phyloP scores from a whole-genome alignment of 2,888 invertebrate species.

The Erynnis tages region DNA sequence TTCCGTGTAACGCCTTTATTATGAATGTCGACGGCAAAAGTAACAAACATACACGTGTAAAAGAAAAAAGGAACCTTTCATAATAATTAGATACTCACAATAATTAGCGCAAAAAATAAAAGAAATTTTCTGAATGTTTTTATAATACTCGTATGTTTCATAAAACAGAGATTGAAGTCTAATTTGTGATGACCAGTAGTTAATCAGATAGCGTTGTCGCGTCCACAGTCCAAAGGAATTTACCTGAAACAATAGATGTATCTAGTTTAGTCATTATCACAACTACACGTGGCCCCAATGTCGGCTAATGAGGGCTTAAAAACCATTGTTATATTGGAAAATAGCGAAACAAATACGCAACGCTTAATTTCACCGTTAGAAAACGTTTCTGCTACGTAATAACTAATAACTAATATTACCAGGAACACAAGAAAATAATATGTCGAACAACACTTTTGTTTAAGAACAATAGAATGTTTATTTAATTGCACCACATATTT shows the following conservation, averaged over 20 bases:
- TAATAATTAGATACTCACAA: too few relatives aligned
- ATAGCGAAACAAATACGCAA: slow-evolving; percentile 19
- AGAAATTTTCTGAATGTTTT: too few relatives aligned
- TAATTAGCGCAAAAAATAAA: too few relatives aligned
- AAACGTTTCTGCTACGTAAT: slow-evolving; percentile 13
- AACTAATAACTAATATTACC: slow-evolving; percentile 6
- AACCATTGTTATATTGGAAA: slow-evolving; percentile 19
- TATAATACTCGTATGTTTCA: too few relatives aligned
- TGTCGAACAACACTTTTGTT: slow-evolving; percentile 19
- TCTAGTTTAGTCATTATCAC: neutral
- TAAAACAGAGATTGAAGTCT: too few relatives aligned
- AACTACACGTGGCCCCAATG: neutral
- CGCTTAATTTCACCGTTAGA: slow-evolving; percentile 16
- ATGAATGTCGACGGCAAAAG: too few relatives aligned
- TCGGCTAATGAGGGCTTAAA: slow-evolving; percentile 13
- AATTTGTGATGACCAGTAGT: too few relatives aligned
- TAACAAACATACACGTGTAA: too few relatives aligned
- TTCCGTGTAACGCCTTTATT: too few relatives aligned
- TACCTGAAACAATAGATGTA: slow-evolving; percentile 25
- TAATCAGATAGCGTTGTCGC: too few relatives aligned
- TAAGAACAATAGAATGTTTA: slow-evolving; percentile 12
- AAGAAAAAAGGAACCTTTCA: too few relatives aligned
- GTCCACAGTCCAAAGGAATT: neutral
- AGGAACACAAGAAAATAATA: slow-evolving; percentile 15
- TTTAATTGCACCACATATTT: slow-evolving; percentile 18